A percentile compares a stretch with the other conserved stretches of the same genome.
Evolutionary conservation across 2,797 vertebrate genomes (phyloP).

Genomic region (Acropternis orthonyx): DNA sequence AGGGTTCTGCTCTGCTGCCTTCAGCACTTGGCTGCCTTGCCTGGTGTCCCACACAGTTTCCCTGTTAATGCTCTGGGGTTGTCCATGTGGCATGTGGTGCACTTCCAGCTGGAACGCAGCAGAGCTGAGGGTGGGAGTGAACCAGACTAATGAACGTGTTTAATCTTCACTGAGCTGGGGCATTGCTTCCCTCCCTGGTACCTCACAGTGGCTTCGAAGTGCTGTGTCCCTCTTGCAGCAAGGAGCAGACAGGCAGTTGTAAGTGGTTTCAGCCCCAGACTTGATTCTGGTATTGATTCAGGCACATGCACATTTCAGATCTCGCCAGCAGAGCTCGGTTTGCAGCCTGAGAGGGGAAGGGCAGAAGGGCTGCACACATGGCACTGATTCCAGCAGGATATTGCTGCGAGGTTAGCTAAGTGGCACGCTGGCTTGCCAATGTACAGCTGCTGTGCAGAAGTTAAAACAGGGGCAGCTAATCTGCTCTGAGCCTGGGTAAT

Average conservation of each 20-base stretch:
- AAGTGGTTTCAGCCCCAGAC: background rate
- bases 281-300: background rate
- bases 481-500: background rate
- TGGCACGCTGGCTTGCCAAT: background rate
- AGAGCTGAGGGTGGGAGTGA: background rate
- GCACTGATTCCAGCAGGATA: background rate
- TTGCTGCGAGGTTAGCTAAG: background rate
- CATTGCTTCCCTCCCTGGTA: background rate
- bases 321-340: background rate
- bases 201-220: background rate
- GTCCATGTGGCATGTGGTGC: background rate
- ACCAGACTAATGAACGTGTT: background rate
- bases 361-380: constrained; percentile 5
- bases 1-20: background rate
- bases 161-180: background rate
- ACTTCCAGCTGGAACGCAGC: background rate
- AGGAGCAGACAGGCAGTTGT: background rate
- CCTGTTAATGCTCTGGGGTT: background rate
- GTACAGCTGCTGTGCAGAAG: background rate
- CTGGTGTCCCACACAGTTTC: background rate
- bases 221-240: background rate
- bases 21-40: background rate
- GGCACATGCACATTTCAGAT: background rate
- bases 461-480: background rate
- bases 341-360: background rate